Evolutionary conservation across 92 coral and sea anemone species (phyloP), one percentile per base, ranked within the genome.

Genomic region (Porites rus): DNA sequence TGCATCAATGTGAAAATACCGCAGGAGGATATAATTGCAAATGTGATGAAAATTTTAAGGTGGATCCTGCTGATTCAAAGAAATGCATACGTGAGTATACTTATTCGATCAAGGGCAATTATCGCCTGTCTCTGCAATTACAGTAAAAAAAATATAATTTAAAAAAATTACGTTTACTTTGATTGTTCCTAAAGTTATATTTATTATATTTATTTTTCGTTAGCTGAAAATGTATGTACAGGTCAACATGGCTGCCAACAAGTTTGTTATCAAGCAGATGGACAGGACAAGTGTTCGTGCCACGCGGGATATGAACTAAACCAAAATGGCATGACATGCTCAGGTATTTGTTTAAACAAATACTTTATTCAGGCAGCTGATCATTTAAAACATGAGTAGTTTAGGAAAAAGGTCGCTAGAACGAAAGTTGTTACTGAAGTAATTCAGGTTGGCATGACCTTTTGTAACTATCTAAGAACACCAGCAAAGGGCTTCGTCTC

Each of bases 11-110:
- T 59, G 85, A 85, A 21, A 92, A 92, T 63, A 88, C 90, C 56
- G 5, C 0, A 0, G 94, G 92, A 1, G 70, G 89, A 22, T 92
- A 88, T 56, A 65, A 54, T 68, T 92, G 94, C 78, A 84, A 60
- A 59, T 91, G 94, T 74, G 62, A 91, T 18, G 69, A 72, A 46
- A 84, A 73, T 87, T 91, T 91, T 59, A 79, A 88, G 56, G 89
- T 88, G 60, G 90, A 88, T 66, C 83, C 86, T 16, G 65, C 52
- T 8, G 79, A 91, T 71, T 21, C 76, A 10, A 91, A 81, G 82
- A 86, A 85, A 51, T 90, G 93, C 84, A 77, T 85, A 56, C 86
- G 93, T 90, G 19, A 90, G 93, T 90, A 76, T 51, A 69, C 83
- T 64, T 63, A 83, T 58, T 88, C n/a, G n/a, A n/a, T n/a, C 60